phyloP scores from a whole-genome alignment of 2,113 vertebrate genomes.

The Mesoclemmys tuberculata region DNA sequence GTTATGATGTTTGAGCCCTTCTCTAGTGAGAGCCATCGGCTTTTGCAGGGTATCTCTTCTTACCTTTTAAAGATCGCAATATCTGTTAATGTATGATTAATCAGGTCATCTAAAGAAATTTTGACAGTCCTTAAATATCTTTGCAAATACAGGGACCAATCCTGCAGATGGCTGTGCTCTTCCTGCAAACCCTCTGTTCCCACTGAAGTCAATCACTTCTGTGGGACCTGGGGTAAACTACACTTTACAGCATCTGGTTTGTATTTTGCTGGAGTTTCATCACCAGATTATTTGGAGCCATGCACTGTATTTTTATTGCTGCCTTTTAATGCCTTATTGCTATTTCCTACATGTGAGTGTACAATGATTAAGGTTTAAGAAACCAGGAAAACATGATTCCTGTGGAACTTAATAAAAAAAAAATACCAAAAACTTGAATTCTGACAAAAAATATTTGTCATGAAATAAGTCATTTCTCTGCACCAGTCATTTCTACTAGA shows the following conservation, averaged over 20 bases:
- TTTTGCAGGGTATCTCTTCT: not conserved
- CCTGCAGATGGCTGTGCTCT: not conserved
- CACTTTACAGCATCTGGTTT: not conserved
- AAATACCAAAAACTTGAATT: conserved; percentile 3
- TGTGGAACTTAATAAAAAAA: conserved; percentile 12
- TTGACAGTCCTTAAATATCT: not conserved
- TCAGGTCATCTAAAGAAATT: not conserved
- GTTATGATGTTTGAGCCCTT: not conserved
- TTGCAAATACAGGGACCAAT: not conserved
- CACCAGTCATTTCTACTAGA: not conserved
- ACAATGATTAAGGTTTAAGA: conserved; percentile 31
- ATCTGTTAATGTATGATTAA: not conserved
- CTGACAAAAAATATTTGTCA: not conserved
- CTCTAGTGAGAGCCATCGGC: not conserved
- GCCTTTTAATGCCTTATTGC: conserved; percentile 6
- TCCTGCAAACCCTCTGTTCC: not conserved
- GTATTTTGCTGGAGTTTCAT: conserved; percentile 15
- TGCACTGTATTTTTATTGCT: conserved; percentile 4
- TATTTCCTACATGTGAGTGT: conserved; percentile 18
- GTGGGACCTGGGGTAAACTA: not conserved
- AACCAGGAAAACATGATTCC: not conserved
- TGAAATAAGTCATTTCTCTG: conserved; percentile 38
- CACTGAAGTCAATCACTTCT: not conserved
- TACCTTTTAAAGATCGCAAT: not conserved
- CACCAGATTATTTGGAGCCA: not conserved